Evolutionary conservation across 1,140 invertebrate genomes (phyloP), one percentile per base, ranked within the genome.

Genomic region (Euwallacea similis): DNA sequence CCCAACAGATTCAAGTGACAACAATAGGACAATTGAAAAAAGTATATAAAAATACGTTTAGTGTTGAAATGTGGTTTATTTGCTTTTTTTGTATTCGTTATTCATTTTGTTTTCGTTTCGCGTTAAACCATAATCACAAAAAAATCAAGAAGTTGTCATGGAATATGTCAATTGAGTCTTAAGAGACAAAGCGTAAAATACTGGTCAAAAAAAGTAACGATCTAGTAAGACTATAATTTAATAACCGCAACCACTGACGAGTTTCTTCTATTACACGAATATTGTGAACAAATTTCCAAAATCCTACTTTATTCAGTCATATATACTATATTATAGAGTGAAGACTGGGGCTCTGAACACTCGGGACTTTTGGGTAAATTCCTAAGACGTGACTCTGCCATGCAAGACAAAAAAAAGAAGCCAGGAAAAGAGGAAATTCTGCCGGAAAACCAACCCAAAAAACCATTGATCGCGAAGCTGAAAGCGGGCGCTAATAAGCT

Each of bases 291-390:
- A 1, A 50, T 50, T 50, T 50, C 21, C 21, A 4, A 33, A 33
- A 33, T 33, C 1, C 21, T 33, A 33, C 55, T 58, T 58, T 42
- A 63, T 21, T 63, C 11, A 11, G 44, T 46, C 21, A 42, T 63
- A 6, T 41, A 41, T 7, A 41, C 1, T 11, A 65, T 68, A 80
- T 83, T 85, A 46, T 76, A 90, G 86, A 91, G 89, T 58, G 89
- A 91, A 77, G 90, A 91, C 78, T 89, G 88, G 78, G 87, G 88
- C 58, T 92, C 90, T 6, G 90, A 91, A 78, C 84, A 87, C 76
- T 90, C 88, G 15, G 87, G 89, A 69, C 83, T 91, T 47, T 86
- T 90, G 33, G 88, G 87, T n/a, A 86, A 88, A 74, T 88, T 91
- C 78, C 83, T 90, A 54, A 82, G 87, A 47, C 84, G 88, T 53